These are phyloP conservation scores for Anolis carolinensis DNA, from an alignment of 2,113 vertebrate species.

Conservation along the genomic window DNA sequence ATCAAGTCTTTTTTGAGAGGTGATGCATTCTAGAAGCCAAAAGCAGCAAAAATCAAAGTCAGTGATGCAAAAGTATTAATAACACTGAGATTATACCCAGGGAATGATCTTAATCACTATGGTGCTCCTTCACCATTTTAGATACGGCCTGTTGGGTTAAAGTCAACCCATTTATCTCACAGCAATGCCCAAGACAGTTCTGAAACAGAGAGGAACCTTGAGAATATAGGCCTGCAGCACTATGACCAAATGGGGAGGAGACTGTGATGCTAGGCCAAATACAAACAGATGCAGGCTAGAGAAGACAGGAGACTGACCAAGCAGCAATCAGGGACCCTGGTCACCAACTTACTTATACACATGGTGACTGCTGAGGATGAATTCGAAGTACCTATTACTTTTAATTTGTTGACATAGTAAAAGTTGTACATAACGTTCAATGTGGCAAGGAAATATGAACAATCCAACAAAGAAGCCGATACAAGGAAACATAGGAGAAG, in stretches of 20 bases:
- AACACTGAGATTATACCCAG: background rate
- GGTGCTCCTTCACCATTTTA: background rate
- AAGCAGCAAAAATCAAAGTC: background rate
- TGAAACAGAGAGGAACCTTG: background rate
- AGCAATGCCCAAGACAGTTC: background rate
- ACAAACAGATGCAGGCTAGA: background rate
- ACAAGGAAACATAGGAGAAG: slow-evolving; percentile 70
- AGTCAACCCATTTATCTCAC: background rate
- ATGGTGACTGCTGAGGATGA: slow-evolving; percentile 66
- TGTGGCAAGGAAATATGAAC: slow-evolving; percentile 59
- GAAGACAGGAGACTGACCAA: background rate
- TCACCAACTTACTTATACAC: slow-evolving; percentile 49
- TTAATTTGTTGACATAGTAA: slow-evolving; percentile 80
- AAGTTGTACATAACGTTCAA: slow-evolving; percentile 75
- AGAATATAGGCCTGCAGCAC: background rate
- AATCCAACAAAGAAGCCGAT: slow-evolving; percentile 56
- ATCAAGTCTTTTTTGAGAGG: background rate
- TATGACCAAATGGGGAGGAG: background rate
- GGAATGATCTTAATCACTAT: background rate
- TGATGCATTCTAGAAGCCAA: background rate
- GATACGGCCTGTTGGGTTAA: background rate
- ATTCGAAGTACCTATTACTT: slow-evolving; percentile 77
- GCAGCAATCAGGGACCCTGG: background rate
- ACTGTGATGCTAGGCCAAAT: background rate
- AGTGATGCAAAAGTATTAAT: background rate